These are phyloP conservation scores for Hydrophis major DNA, from an alignment of 2,797 vertebrate species.

Conservation along the genomic window DNA sequence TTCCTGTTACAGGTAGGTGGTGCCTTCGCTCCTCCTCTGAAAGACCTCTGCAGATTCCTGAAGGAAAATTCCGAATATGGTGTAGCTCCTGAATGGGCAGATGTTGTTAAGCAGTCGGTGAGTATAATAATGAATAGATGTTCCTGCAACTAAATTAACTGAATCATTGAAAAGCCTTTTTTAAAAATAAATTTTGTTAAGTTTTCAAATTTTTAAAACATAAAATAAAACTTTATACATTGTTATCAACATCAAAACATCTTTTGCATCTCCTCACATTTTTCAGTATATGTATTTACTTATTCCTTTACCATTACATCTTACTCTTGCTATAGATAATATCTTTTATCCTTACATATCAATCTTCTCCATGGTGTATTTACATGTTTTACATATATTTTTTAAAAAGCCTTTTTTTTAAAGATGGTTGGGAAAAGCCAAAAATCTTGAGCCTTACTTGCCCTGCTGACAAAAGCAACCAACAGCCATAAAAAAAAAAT, in stretches of 20 bases:
- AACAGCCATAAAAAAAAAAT: too few relatives aligned
- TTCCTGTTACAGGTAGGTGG: conserved; percentile 86
- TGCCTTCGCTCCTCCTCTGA: conserved; percentile 95
- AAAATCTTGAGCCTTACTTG: not conserved
- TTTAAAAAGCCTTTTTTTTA: not conserved
- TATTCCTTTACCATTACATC: too few relatives aligned
- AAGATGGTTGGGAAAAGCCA: not conserved
- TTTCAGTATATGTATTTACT: too few relatives aligned
- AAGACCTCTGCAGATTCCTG: conserved; percentile 94
- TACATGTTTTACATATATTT: too few relatives aligned
- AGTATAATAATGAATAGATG: conserved; percentile 65
- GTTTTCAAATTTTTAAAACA: too few relatives aligned
- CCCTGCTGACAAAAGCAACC: not conserved
- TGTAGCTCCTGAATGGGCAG: conserved; percentile 96
- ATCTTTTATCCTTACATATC: too few relatives aligned
- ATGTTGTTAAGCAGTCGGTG: conserved; percentile 97
- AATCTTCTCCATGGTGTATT: too few relatives aligned
- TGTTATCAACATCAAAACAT: too few relatives aligned
- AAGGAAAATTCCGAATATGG: conserved; percentile 98
- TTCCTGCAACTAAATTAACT: not conserved
- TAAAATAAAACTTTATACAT: too few relatives aligned
- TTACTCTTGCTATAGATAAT: too few relatives aligned
- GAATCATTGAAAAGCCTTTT: not conserved
- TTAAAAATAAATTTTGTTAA: too few relatives aligned
- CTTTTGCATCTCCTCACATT: too few relatives aligned